A percentile compares a stretch with the other conserved stretches of the same genome.
phyloP scores from a whole-genome alignment of 2,888 invertebrate species.

The Leuctra nigra region DNA sequence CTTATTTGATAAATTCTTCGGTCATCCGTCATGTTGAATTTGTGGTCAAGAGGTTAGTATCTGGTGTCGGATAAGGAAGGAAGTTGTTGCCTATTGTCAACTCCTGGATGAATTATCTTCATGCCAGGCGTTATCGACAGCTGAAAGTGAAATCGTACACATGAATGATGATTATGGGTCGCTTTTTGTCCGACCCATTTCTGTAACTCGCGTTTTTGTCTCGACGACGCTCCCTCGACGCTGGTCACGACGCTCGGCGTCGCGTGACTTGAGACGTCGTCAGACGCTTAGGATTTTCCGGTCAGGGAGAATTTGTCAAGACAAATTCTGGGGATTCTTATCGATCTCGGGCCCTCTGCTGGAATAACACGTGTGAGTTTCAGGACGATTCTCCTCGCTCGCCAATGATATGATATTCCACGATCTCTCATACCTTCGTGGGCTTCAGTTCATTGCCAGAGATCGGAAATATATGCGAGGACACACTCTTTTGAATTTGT shows the following conservation, averaged over 20 bases:
- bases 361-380: too few species aligned
- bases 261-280: too few species aligned
- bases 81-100: constrained; percentile 15
- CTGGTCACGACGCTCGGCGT: not conserved
- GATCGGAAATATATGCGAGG: too few species aligned
- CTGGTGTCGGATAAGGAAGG: constrained; percentile 11
- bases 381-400: too few species aligned
- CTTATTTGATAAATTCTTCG: not conserved
- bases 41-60: constrained; percentile 13
- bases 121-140: constrained; percentile 9
- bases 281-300: too few species aligned
- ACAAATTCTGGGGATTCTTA: too few species aligned
- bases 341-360: too few species aligned
- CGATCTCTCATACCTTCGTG: too few species aligned
- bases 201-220: constrained; percentile 10
- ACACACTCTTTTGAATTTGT: too few species aligned
- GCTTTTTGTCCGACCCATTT: constrained; percentile 6
- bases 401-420: too few species aligned
- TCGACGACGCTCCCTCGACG: not conserved
- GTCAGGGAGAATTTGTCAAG: too few species aligned
- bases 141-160: constrained; percentile 11
- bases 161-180: constrained; percentile 16
- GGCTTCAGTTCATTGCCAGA: too few species aligned
- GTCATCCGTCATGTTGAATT: constrained; percentile 2
- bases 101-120: constrained; percentile 1